These are phyloP conservation scores for Drosophila fulvimacula DNA, from an alignment of 2,888 invertebrate species.

Conservation along the genomic window DNA sequence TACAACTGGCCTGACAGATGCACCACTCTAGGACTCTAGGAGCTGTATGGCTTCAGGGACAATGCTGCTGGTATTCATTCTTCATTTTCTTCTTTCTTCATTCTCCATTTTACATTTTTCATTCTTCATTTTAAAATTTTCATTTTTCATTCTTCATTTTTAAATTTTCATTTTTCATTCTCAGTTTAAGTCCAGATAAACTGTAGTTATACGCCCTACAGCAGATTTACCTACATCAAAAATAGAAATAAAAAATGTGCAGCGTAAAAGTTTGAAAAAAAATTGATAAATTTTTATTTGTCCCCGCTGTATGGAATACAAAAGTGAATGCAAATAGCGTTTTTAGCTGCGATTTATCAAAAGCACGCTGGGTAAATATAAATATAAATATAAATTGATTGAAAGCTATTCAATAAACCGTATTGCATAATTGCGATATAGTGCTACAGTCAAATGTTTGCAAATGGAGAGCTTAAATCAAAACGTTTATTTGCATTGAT, in stretches of 20 bases:
- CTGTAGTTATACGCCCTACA: too few species aligned
- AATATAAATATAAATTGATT: background rate
- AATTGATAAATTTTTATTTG: background rate
- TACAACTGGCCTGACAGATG: too few species aligned
- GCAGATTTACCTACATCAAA: background rate
- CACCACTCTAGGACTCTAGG: too few species aligned
- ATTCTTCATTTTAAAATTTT: too few species aligned
- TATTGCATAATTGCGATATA: constrained; percentile 6
- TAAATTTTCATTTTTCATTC: too few species aligned
- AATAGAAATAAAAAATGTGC: background rate
- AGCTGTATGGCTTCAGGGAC: too few species aligned
- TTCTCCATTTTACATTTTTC: too few species aligned
- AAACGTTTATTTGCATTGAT: background rate
- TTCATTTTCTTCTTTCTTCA: too few species aligned
- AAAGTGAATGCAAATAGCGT: background rate
- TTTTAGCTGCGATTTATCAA: background rate
- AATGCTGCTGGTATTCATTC: too few species aligned
- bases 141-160: too few species aligned
- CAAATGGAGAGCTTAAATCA: background rate
- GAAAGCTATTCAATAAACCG: background rate
- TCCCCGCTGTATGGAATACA: background rate
- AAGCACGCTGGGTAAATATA: constrained; percentile 4
- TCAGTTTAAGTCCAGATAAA: too few species aligned
- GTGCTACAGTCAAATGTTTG: background rate
- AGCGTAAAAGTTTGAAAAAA: background rate